phyloP scores from a whole-genome alignment of 1,140 invertebrate species.

The Danaus melanippus region DNA sequence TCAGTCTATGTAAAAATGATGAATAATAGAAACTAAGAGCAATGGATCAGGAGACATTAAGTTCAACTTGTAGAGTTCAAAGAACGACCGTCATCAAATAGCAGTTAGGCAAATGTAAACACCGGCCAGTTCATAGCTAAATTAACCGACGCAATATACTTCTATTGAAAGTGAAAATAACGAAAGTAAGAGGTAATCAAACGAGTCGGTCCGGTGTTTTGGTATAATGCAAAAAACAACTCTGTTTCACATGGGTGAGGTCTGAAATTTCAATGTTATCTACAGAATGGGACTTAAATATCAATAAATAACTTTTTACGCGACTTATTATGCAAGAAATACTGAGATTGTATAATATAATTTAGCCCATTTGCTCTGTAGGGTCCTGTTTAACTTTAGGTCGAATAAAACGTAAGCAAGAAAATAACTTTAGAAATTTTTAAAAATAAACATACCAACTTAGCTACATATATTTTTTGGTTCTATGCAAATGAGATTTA shows the following conservation, averaged over 20 bases:
- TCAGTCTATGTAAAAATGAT: no score
- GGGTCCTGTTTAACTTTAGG: no score
- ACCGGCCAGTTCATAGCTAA: constrained; percentile 17
- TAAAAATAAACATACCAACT: no score
- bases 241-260: constrained; percentile 5
- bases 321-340: no score
- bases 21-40: constrained; percentile 14
- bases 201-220: constrained; percentile 44
- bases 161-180: constrained; percentile 62
- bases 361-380: no score
- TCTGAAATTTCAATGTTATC: background rate
- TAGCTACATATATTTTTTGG: no score
- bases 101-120: constrained; percentile 12
- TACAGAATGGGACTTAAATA: no score
- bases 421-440: no score
- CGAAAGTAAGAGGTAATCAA: constrained; percentile 61
- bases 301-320: no score
- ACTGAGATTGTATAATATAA: no score
- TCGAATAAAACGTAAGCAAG: no score
- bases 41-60: constrained; percentile 11
- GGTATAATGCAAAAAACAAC: constrained; percentile 23
- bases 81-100: constrained; percentile 13
- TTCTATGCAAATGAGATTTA: no score
- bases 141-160: constrained; percentile 41
- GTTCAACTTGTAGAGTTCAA: constrained; percentile 15